Conservation (phyloP, 2,113 vertebrate genomes). For the Anser cygnoides region DNA sequence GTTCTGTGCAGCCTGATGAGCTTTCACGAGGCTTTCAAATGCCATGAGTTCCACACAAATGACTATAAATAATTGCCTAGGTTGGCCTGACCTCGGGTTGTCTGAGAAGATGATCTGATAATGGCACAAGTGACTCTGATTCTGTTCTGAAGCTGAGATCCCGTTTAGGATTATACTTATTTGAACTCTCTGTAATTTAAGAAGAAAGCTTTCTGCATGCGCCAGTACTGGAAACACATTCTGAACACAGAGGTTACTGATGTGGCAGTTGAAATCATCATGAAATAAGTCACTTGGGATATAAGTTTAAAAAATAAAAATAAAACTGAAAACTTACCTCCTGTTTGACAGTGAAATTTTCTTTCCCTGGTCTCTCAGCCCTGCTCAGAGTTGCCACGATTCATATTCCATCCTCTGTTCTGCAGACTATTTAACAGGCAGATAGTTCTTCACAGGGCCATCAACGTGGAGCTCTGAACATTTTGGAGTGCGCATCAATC, state of each 20-base stretch:
- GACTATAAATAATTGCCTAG: slow-evolving; percentile 68
- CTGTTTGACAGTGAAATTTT: slow-evolving; percentile 30
- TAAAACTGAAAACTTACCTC: slow-evolving; percentile 32
- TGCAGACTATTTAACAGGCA: not conserved
- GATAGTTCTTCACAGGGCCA: not conserved
- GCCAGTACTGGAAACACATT: slow-evolving; percentile 48
- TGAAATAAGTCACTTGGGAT: slow-evolving; percentile 48
- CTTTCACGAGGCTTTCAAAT: slow-evolving; percentile 14
- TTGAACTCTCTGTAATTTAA: slow-evolving; percentile 66
- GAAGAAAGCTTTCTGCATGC: slow-evolving; percentile 45
- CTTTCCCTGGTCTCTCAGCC: not conserved
- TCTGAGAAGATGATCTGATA: slow-evolving; percentile 69
- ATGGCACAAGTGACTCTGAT: slow-evolving; percentile 49
- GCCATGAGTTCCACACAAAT: slow-evolving; percentile 55
- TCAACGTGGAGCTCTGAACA: not conserved
- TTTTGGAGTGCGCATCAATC: not conserved
- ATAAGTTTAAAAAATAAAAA: not conserved
- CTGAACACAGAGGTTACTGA: slow-evolving; percentile 54
- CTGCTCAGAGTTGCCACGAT: not conserved
- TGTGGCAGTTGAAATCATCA: slow-evolving; percentile 59
- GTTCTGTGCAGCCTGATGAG: slow-evolving; percentile 27
- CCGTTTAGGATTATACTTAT: slow-evolving; percentile 39
- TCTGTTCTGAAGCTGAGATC: slow-evolving; percentile 60
- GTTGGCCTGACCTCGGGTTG: slow-evolving; percentile 68
- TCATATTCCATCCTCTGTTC: not conserved